A percentile compares a stretch with the other conserved stretches of the same genome.
Conservation (phyloP, 2,888 invertebrate species). For the Dryadula phaetusa region DNA sequence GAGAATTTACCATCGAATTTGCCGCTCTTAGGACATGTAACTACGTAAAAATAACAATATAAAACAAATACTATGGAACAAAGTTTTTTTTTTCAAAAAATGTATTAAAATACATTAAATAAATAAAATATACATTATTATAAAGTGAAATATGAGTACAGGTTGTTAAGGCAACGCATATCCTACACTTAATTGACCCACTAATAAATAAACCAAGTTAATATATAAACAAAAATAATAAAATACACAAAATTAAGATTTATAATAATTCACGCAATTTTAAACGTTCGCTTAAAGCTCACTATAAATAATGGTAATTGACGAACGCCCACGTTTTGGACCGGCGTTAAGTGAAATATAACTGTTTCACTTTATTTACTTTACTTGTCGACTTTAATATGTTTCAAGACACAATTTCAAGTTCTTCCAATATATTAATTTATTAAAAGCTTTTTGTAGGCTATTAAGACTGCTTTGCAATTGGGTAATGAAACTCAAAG, state of each 20-base stretch:
- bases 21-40: no score
- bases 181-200: no score
- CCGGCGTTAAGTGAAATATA: conserved; percentile 17
- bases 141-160: no score
- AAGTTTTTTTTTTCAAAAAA: no score
- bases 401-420: not conserved
- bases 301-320: conserved; percentile 19
- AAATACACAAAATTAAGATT: not conserved
- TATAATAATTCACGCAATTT: conserved; percentile 5
- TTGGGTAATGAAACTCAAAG: no score
- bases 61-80: no score
- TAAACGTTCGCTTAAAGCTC: not conserved
- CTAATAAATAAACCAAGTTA: no score
- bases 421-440: not conserved
- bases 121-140: no score
- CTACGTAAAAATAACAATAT: no score
- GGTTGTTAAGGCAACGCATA: no score
- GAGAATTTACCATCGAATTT: no score
- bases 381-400: not conserved
- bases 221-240: not conserved
- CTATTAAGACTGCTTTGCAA: no score
- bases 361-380: conserved; percentile 14
- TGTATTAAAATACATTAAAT: not conserved
- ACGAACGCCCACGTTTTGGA: conserved; percentile 13
- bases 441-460: not conserved